These are phyloP conservation scores for Nerophis lumbriciformis DNA, from an alignment of 2,113 vertebrate species.

Conservation along the genomic window DNA sequence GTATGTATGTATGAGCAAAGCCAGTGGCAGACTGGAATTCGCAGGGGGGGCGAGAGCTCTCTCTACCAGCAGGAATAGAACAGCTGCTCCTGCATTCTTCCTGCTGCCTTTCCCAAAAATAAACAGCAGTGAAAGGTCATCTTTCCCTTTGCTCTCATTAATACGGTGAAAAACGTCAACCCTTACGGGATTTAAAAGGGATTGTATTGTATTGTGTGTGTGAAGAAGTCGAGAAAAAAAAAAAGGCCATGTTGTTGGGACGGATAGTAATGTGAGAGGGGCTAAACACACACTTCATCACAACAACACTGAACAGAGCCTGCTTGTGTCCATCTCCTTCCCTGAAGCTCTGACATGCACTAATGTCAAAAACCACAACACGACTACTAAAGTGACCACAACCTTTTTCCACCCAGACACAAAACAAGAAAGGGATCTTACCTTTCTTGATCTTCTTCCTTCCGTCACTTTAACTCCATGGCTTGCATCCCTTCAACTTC, in stretches of 20 bases:
- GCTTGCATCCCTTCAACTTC: conserved; percentile 17
- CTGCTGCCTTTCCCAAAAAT: conserved; percentile 71
- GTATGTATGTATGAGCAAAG: conserved; percentile 33
- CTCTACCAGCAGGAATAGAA: conserved; percentile 67
- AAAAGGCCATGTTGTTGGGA: background rate
- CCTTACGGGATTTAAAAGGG: conserved; percentile 5
- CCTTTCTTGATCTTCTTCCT: conserved; percentile 39
- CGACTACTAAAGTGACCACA: conserved; percentile 61
- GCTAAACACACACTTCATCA: conserved; percentile 51
- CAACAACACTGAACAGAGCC: conserved; percentile 54
- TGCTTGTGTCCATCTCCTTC: too few species aligned
- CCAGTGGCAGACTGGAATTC: conserved; percentile 63
- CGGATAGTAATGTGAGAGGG: conserved; percentile 42
- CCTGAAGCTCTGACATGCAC: conserved; percentile 2
- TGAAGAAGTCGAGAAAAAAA: background rate
- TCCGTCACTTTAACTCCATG: conserved; percentile 42
- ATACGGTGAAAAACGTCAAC: conserved; percentile 27
- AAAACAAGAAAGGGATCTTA: conserved; percentile 30
- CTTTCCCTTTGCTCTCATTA: conserved; percentile 56
- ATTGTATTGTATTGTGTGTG: background rate
- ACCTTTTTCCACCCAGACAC: conserved; percentile 57
- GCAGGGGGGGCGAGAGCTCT: conserved; percentile 54
- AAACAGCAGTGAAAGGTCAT: conserved; percentile 73
- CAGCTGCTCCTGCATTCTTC: conserved; percentile 73
- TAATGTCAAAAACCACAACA: conserved; percentile 35